Base-by-base conservation (phyloP, 1,140 invertebrate genomes). In the Neodiprion lecontei region DNA sequence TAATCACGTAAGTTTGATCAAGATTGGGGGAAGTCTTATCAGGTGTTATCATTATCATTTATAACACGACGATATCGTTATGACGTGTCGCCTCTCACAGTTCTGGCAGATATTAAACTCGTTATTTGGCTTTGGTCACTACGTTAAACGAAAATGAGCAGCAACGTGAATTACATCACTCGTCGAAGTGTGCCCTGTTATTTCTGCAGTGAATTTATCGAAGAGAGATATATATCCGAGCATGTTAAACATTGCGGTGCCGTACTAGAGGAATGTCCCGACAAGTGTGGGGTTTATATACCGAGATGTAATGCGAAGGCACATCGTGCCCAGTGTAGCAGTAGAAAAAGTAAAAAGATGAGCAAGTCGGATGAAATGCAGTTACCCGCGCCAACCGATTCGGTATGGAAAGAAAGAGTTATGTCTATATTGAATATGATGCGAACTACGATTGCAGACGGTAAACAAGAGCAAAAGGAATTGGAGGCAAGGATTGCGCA, bases 161-260 rank as follows among this genome's bases (percentile, higher is more conserved):
- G 75, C 73, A 74, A 61, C 48, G 69, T 77, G 10, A 73, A 78
- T 73, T 48, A 49, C 9, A 21, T 72, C 40, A 47, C 69, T 40
- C 76, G 47, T 3, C 71, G 75, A 4, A 79, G 73, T 21, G 78
- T 88, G 14, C 82, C 90, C 9, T 93, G 91, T 76, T 91, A 92
- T 72, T 92, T 92, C 76, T 93, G 92, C 81, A 91, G 90, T 72
- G 91, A 92, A 47, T 82, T 88, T 77, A 88, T 93, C 69, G 90
- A 92, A 53, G 87, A 90, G 70, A 89, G 89, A 72, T 84, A 78
- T 76, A 84, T 88, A 9, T 79, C 92, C 89, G 90, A 90, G 70
- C 93, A 94, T 71, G 78, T 93, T 50, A 91, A 91, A 65, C 89
- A 91, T 72, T 94, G 93, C 75, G 91, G 91, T 9, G 91, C 91